phyloP scores from a whole-genome alignment of 2,888 invertebrate genomes.

The Parthenolecanium corni region DNA sequence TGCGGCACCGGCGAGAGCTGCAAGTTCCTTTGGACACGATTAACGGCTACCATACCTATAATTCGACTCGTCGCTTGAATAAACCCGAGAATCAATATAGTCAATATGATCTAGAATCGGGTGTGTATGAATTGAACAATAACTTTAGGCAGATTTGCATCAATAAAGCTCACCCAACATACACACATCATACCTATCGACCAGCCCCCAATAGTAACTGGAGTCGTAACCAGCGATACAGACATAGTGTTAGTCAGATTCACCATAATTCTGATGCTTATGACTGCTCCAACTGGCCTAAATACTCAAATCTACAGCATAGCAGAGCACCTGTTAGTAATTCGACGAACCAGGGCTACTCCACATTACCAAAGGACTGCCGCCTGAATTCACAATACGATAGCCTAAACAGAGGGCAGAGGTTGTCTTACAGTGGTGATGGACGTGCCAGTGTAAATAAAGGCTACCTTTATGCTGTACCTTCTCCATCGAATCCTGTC shows the following conservation, averaged over 20 bases:
- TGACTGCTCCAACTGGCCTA: conserved; percentile 19
- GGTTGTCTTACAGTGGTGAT: background rate
- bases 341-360: conserved; percentile 20
- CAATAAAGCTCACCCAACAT: conserved; percentile 8
- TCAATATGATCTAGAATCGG: conserved; percentile 36
- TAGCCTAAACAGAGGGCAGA: conserved; percentile 46
- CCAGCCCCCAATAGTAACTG: conserved; percentile 4
- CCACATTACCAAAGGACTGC: conserved; percentile 15
- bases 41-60: conserved; percentile 55
- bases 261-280: conserved; percentile 17
- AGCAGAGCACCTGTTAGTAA: conserved; percentile 12
- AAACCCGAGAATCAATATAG: conserved; percentile 53
- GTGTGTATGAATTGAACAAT: background rate
- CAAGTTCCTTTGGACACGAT: conserved; percentile 57
- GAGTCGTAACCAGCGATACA: conserved; percentile 17
- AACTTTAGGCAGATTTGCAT: conserved; percentile 6
- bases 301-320: conserved; percentile 10
- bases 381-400: conserved; percentile 41
- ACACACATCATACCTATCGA: conserved; percentile 3
- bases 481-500: background rate
- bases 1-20: conserved; percentile 50
- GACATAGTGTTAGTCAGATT: conserved; percentile 4
- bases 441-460: background rate
- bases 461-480: background rate
- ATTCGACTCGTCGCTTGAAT: conserved; percentile 55